Evolutionary conservation across 2,888 invertebrate genomes (phyloP).

Genomic region (Acanthosepion pharaonis): DNA sequence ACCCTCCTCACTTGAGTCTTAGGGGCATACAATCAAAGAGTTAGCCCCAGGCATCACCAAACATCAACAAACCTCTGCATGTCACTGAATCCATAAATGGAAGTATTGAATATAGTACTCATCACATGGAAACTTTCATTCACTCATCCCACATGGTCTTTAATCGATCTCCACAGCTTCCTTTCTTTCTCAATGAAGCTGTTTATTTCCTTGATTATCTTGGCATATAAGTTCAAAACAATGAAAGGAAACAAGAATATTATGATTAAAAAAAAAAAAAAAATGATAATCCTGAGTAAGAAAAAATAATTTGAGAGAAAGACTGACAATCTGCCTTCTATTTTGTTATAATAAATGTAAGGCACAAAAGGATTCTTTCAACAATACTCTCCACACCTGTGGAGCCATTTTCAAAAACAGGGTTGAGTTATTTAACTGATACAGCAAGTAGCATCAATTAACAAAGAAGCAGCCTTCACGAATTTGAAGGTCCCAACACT

Average conservation of each 20-base stretch:
- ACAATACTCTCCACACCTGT: background rate
- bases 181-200: too few relatives aligned
- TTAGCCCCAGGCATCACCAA: too few relatives aligned
- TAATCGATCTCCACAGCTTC: too few relatives aligned
- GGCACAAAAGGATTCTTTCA: conserved; percentile 33
- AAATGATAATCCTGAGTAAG: background rate
- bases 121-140: too few relatives aligned
- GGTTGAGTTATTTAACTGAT: background rate
- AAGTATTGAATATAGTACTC: too few relatives aligned
- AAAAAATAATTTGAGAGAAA: background rate
- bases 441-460: background rate
- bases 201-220: too few relatives aligned
- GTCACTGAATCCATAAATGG: too few relatives aligned
- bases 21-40: too few relatives aligned
- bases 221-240: too few relatives aligned
- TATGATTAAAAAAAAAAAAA: background rate
- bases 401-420: background rate
- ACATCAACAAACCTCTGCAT: too few relatives aligned
- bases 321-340: background rate
- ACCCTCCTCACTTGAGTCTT: too few relatives aligned
- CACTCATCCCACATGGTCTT: too few relatives aligned
- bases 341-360: background rate
- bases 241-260: background rate
- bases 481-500: background rate
- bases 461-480: background rate